These are phyloP conservation scores for Bufotes viridis DNA, from an alignment of 2,797 vertebrate species.

Conservation along the genomic window DNA sequence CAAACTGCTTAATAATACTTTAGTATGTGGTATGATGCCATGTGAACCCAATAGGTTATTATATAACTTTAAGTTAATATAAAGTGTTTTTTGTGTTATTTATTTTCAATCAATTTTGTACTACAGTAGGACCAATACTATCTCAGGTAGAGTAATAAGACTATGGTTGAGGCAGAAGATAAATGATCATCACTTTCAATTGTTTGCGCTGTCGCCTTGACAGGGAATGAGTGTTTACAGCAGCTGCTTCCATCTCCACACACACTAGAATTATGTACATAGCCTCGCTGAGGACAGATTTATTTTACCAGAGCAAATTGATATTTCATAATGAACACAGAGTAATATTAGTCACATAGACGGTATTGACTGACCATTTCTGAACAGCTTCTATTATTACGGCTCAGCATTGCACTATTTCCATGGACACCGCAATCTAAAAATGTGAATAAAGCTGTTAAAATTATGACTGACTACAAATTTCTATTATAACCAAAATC, in stretches of 20 bases:
- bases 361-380: background rate
- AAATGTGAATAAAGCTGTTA: background rate
- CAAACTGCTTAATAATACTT: too few relatives aligned
- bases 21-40: background rate
- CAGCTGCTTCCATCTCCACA: constrained; percentile 30
- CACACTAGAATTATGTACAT: constrained; percentile 10
- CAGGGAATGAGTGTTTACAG: constrained; percentile 3
- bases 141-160: background rate
- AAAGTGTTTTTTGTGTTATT: too few relatives aligned
- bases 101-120: background rate
- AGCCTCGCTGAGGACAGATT: constrained; percentile 57
- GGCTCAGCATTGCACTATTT: background rate
- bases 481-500: background rate
- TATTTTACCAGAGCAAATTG: constrained; percentile 61
- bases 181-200: constrained; percentile 29
- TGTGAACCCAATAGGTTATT: background rate
- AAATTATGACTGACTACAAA: background rate
- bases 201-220: background rate
- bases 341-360: background rate
- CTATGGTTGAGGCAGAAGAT: background rate
- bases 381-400: constrained; percentile 7
- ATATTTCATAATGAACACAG: constrained; percentile 39
- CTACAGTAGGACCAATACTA: background rate
- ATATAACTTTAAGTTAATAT: background rate
- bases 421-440: background rate